Percentiles rank a stretch among this genome's conserved stretches.
Evolutionary conservation across 2,888 invertebrate genomes (phyloP).

Genomic region (Norana najaformis): DNA sequence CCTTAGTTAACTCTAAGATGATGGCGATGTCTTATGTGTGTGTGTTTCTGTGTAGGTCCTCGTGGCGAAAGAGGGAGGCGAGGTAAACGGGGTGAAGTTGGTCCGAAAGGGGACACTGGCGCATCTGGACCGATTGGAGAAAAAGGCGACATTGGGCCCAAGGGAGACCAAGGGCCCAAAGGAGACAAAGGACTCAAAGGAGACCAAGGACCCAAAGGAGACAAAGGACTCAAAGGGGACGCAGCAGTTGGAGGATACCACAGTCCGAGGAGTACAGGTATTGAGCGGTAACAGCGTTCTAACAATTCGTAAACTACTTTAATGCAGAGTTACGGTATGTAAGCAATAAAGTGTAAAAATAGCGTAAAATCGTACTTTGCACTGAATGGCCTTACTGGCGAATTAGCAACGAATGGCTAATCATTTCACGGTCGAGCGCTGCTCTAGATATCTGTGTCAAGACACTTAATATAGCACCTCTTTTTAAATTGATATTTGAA

Average conservation of each 20-base stretch:
- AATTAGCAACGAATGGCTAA: background rate
- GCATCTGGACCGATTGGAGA: background rate
- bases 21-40: background rate
- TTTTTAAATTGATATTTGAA: background rate
- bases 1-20: background rate
- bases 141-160: background rate
- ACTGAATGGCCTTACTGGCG: background rate
- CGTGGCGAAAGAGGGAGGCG: constrained; percentile 10
- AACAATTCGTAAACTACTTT: background rate
- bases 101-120: constrained; percentile 4
- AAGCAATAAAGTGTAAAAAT: background rate
- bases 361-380: background rate
- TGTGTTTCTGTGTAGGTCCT: background rate
- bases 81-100: background rate
- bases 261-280: background rate
- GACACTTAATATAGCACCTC: too few species aligned
- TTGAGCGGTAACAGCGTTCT: too few species aligned
- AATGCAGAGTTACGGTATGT: background rate
- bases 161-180: background rate
- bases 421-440: background rate
- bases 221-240: background rate
- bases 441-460: background rate
- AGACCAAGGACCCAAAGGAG: background rate
- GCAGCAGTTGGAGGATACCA: background rate
- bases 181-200: background rate